Evolutionary conservation across 2,888 invertebrate species (phyloP).

Genomic region (Aplocera efformata): DNA sequence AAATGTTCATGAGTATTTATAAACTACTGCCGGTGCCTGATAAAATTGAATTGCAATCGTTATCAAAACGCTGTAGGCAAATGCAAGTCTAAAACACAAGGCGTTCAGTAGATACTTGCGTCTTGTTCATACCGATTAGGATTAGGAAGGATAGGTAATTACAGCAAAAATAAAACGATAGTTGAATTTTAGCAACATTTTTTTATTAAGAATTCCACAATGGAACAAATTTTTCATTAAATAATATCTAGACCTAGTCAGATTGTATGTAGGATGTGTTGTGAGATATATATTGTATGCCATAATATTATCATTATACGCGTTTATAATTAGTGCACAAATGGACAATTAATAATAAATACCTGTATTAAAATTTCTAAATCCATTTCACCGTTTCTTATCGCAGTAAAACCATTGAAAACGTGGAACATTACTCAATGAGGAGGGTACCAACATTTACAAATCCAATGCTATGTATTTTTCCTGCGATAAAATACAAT

Average conservation of each 20-base stretch:
- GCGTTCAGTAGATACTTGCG: not conserved
- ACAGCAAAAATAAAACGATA: slow-evolving; percentile 51
- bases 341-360: slow-evolving; percentile 54
- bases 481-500: slow-evolving; percentile 19
- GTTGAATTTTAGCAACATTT: slow-evolving; percentile 78
- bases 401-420: slow-evolving; percentile 29
- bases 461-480: slow-evolving; percentile 3
- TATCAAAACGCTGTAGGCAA: not conserved
- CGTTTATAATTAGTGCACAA: slow-evolving; percentile 50
- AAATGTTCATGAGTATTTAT: too few relatives aligned
- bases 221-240: slow-evolving; percentile 75
- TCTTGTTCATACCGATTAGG: too few relatives aligned
- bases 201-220: slow-evolving; percentile 81
- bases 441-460: slow-evolving; percentile 3
- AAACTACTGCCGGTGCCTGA: too few relatives aligned
- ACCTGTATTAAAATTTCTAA: slow-evolving; percentile 56
- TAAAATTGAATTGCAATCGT: too few relatives aligned
- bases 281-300: slow-evolving; percentile 45
- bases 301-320: slow-evolving; percentile 30
- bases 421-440: slow-evolving; percentile 12
- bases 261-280: slow-evolving; percentile 63
- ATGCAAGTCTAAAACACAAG: not conserved
- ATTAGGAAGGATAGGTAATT: too few relatives aligned
- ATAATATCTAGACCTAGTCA: slow-evolving; percentile 71
- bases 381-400: slow-evolving; percentile 30